Evolutionary conservation across 92 coral and sea anemone species (phyloP), one percentile per base, ranked within the genome.

Genomic region (Paramuricea clavata): DNA sequence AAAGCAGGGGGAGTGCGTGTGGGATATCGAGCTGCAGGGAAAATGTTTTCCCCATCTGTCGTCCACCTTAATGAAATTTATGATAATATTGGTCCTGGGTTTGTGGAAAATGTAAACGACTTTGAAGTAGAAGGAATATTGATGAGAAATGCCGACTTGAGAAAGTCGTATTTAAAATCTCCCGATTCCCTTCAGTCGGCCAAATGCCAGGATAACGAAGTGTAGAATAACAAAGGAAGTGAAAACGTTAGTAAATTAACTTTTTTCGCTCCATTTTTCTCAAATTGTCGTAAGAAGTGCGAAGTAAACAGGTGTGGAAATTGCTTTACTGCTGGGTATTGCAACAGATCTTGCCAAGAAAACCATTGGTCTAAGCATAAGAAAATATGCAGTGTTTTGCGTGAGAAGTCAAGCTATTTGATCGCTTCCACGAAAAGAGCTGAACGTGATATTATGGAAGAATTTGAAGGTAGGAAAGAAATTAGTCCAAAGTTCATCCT

Each of bases 1-100:
- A 65, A 65, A 33, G 19, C 0, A 0, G 72, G 72, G 17, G 72
- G 72, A 12, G 72, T 65, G 23, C 72, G 39, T 0, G 41, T 27
- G 22, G 72, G 35, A 0, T 73, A 68, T 13, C 34, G 62, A 21
- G 25, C 26, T 17, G 27, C 62, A 17, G 62, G 68, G 34, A 75
- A 72, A 12, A 69, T 72, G 3, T 71, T 26, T 35, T 54, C 57
- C 3, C 34, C 86, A 12, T 78, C 71, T 17, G 60, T 78, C 11
- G 44, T 86, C 6, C 78, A 65, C 50, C 33, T n/a, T 22, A 86
- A 86, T 57, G 11, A 50, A 50, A 68, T 86, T 6, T 78, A 77
- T 54, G 71, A 86, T 49, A 86, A 86, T 22, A 41, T 61, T 28
- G 89, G 89, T 25, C 85, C 89, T 0, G 89, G 78, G 21, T 32